These are phyloP conservation scores for Podargus strigoides DNA, from an alignment of 2,797 vertebrate genomes.

Conservation along the genomic window DNA sequence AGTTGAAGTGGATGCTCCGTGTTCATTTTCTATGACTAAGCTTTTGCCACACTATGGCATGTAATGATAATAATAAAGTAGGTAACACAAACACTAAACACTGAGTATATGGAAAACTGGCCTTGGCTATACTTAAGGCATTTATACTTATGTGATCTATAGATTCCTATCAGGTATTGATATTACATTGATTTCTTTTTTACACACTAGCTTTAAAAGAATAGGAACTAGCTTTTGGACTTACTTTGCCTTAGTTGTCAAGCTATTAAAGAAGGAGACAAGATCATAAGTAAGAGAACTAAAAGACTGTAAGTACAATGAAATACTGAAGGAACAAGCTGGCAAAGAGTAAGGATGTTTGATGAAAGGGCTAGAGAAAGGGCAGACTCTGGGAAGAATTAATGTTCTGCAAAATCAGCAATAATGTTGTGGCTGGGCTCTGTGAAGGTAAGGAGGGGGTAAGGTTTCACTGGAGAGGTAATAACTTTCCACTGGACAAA, in stretches of 20 bases:
- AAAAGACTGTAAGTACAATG: not conserved
- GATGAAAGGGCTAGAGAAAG: not conserved
- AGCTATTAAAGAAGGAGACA: not conserved
- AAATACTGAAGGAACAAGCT: not conserved
- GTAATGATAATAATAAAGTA: not conserved
- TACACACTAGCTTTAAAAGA: not conserved
- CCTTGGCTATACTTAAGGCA: not conserved
- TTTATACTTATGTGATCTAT: not conserved
- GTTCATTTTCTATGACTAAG: not conserved
- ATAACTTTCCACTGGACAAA: not conserved
- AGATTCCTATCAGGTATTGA: not conserved
- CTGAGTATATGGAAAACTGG: not conserved
- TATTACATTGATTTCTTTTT: not conserved
- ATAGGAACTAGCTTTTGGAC: not conserved
- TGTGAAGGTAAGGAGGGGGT: not conserved
- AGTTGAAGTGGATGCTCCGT: not conserved
- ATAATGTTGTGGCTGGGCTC: not conserved
- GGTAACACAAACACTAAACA: not conserved
- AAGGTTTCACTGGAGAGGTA: not conserved
- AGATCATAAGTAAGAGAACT: not conserved
- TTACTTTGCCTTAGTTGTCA: not conserved
- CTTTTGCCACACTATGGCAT: not conserved
- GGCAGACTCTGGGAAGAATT: not conserved
- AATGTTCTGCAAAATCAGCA: not conserved
- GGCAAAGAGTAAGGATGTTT: not conserved